Evolutionary conservation across 2,113 vertebrate genomes (phyloP).

Genomic region (Camelus dromedarius): DNA sequence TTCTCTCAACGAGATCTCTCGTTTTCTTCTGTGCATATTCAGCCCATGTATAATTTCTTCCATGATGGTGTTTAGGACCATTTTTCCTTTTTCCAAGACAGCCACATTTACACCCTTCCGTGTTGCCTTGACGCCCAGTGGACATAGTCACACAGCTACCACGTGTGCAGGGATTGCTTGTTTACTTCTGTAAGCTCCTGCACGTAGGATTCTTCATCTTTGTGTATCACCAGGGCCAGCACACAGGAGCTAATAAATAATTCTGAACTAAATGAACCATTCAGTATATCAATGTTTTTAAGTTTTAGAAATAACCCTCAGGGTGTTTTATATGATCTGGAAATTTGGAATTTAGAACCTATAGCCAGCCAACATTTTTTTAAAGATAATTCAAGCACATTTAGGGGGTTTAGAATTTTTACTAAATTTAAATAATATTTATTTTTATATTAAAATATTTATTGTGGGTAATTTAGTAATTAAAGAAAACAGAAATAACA

Average conservation of each 20-base stretch:
- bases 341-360: not conserved
- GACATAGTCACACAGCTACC: too few relatives aligned
- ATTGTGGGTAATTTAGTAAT: not conserved
- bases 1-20: not conserved
- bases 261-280: not conserved
- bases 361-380: not conserved
- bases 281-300: not conserved
- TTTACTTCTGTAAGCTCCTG: not conserved
- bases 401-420: not conserved
- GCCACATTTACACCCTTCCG: not conserved
- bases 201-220: not conserved
- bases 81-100: not conserved
- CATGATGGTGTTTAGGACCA: not conserved
- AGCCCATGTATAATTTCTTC: not conserved
- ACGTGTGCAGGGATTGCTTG: rapidly evolving
- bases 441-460: not conserved
- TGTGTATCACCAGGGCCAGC: not conserved
- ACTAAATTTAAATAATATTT: not conserved
- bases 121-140: not conserved
- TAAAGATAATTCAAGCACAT: not conserved
- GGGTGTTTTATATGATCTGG: not conserved
- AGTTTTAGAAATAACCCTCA: not conserved
- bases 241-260: not conserved
- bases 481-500: not conserved
- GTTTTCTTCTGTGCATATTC: not conserved